These are phyloP conservation scores for Rhogogaster chlorosoma DNA, from an alignment of 2,888 invertebrate species.

Conservation along the genomic window DNA sequence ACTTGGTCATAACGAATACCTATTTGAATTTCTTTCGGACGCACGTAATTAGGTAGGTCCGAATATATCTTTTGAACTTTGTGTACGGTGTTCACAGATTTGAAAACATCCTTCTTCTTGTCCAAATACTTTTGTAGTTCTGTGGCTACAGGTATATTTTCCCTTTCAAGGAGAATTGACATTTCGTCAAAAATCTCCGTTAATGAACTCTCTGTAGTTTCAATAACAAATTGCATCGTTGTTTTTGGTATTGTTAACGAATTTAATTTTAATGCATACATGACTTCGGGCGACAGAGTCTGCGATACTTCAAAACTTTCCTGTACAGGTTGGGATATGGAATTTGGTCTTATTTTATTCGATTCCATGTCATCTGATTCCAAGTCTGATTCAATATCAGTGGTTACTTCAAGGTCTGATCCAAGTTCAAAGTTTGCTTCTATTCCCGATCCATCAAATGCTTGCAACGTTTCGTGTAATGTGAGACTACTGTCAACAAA, in stretches of 20 bases:
- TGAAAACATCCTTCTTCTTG: background rate
- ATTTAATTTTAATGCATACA: background rate
- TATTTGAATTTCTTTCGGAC: constrained; percentile 50
- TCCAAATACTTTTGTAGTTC: background rate
- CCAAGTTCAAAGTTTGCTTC: background rate
- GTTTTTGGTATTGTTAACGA: background rate
- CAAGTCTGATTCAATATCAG: background rate
- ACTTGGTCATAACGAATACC: constrained; percentile 52
- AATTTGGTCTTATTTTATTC: background rate
- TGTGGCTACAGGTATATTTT: background rate
- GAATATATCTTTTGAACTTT: constrained; percentile 22
- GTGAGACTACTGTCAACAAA: background rate
- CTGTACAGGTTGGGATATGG: background rate
- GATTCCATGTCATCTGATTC: no score
- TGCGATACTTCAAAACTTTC: constrained; percentile 9
- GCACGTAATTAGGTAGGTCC: constrained; percentile 36
- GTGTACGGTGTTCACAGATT: background rate
- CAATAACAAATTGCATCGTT: background rate
- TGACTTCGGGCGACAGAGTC: background rate
- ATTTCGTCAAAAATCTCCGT: background rate
- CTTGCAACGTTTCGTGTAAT: constrained; percentile 11
- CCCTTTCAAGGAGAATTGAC: background rate
- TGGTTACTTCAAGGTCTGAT: background rate
- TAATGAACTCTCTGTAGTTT: background rate
- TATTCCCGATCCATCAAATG: background rate